These are phyloP conservation scores for Ochropleura plecta DNA, from an alignment of 2,888 invertebrate genomes.

Conservation along the genomic window DNA sequence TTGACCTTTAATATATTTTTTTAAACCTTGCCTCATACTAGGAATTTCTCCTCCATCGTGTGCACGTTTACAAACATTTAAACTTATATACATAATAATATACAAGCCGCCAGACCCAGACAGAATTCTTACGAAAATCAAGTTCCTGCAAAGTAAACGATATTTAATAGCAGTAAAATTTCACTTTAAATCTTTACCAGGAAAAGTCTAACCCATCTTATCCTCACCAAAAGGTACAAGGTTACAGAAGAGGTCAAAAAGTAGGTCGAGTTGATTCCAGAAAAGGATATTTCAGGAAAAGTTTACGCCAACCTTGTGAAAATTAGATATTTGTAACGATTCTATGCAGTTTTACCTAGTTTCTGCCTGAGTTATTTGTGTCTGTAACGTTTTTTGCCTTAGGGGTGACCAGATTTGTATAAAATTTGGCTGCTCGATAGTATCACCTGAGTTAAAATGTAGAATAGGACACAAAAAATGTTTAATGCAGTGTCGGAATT, in stretches of 20 bases:
- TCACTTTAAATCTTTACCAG: not conserved
- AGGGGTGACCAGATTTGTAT: not conserved
- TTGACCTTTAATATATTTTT: too few species aligned
- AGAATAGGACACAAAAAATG: too few species aligned
- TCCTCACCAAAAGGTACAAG: constrained; percentile 29
- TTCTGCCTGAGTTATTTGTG: not conserved
- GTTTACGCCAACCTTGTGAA: constrained; percentile 13
- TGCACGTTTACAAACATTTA: too few species aligned
- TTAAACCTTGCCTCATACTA: too few species aligned
- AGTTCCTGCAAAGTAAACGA: not conserved
- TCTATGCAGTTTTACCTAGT: not conserved
- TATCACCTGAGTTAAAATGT: not conserved
- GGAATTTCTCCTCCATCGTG: too few species aligned
- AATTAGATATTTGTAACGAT: not conserved
- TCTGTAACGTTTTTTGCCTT: not conserved
- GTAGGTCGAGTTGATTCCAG: constrained; percentile 38
- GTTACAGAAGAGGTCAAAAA: constrained; percentile 37
- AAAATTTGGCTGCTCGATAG: not conserved
- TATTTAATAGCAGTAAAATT: not conserved
- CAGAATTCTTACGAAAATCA: not conserved
- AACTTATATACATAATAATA: too few species aligned
- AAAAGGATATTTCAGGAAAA: constrained; percentile 30
- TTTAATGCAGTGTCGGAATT: too few species aligned
- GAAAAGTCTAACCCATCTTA: constrained; percentile 4
- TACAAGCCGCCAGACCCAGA: too few species aligned